These are phyloP conservation scores for Meteorus sp. DNA, from an alignment of 1,140 invertebrate species.

Conservation along the genomic window DNA sequence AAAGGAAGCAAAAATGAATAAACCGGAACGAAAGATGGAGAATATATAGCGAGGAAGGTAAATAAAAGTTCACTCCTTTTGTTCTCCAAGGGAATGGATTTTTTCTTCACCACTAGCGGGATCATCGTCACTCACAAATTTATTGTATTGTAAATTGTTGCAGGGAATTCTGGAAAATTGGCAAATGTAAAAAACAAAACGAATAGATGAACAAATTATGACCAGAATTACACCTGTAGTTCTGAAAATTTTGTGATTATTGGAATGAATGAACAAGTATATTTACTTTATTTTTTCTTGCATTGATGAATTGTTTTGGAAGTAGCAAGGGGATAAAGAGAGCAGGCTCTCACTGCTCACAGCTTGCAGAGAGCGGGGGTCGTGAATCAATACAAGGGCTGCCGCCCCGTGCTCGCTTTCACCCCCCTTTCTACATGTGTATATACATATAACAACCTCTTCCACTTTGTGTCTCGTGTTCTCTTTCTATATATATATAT, in stretches of 20 bases:
- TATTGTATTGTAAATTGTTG: too few species aligned
- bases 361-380: slow-evolving; percentile 34
- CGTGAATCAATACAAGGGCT: slow-evolving; percentile 52
- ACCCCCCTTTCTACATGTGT: slow-evolving; percentile 25
- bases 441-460: neutral
- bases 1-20: neutral
- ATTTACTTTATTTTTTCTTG: too few species aligned
- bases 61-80: slow-evolving; percentile 1
- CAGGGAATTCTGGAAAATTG: too few species aligned
- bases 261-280: too few species aligned
- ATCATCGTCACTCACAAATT: too few species aligned
- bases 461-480: slow-evolving; percentile 8
- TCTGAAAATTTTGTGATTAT: too few species aligned
- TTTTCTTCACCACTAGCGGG: too few species aligned
- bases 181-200: too few species aligned
- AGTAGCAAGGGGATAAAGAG: neutral
- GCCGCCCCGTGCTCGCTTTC: slow-evolving; percentile 38
- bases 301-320: slow-evolving; percentile 4
- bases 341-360: too few species aligned
- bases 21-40: neutral
- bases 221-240: too few species aligned
- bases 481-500: neutral
- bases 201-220: too few species aligned
- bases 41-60: neutral
- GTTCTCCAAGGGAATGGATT: too few species aligned